phyloP scores from a whole-genome alignment of 2,797 vertebrate species.

The Pelochelys cantorii region DNA sequence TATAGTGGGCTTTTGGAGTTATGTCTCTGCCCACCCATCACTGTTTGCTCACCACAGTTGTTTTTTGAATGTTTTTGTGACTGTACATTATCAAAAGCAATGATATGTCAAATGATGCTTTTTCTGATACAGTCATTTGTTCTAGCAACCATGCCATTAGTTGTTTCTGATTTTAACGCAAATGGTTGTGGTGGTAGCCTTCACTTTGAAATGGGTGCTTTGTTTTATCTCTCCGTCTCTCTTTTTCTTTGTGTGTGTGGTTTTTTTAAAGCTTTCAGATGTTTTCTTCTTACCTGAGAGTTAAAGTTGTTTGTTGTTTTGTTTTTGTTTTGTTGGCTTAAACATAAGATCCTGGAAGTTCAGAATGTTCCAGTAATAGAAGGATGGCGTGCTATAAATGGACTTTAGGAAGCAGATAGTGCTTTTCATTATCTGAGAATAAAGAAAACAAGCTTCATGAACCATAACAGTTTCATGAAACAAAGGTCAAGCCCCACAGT shows the following conservation, averaged over 20 bases:
- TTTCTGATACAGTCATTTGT: slow-evolving; percentile 44
- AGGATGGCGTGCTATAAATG: background rate
- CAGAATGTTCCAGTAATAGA: background rate
- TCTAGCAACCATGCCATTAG: background rate
- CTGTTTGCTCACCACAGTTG: fast-evolving
- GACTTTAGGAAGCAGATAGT: slow-evolving; percentile 39
- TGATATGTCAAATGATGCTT: background rate
- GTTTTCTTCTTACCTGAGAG: slow-evolving; percentile 54
- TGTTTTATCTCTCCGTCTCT: slow-evolving; percentile 5
- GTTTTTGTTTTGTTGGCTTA: slow-evolving; percentile 40
- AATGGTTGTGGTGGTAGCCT: background rate
- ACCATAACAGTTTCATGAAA: slow-evolving; percentile 32
- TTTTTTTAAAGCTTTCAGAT: slow-evolving; percentile 65
- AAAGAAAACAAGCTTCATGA: slow-evolving; percentile 31
- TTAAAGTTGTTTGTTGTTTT: slow-evolving; percentile 23
- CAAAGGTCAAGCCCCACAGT: background rate
- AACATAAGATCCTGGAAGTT: slow-evolving; percentile 17
- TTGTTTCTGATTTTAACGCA: slow-evolving; percentile 14
- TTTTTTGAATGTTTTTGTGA: slow-evolving; percentile 1
- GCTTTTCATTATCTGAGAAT: slow-evolving; percentile 3
- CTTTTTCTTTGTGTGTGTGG: fast-evolving
- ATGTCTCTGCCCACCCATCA: background rate
- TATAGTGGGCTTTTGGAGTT: background rate
- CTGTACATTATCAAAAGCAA: background rate
- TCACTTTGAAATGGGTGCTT: slow-evolving; percentile 30